Percentiles rank a stretch among this genome's conserved stretches.
phyloP scores from a whole-genome alignment of 2,797 vertebrate species.

The Pseudocheirus occidentalis region DNA sequence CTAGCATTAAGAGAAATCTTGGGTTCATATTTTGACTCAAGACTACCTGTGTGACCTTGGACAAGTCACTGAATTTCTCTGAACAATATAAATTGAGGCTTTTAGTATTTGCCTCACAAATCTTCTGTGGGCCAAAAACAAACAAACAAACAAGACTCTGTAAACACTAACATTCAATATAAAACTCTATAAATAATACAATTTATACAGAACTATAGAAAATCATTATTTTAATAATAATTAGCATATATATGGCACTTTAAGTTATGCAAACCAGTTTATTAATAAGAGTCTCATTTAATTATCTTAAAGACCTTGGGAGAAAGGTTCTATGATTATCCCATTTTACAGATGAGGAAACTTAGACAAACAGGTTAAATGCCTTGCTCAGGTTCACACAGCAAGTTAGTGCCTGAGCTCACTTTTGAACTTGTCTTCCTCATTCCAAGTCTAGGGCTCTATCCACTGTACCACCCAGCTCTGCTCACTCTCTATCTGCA shows the following conservation, averaged over 20 bases:
- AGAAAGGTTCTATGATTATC: neutral
- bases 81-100: neutral
- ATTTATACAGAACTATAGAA: too few species aligned
- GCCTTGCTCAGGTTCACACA: neutral
- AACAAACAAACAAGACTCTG: neutral
- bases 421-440: neutral
- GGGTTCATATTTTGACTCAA: neutral
- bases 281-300: neutral
- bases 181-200: neutral
- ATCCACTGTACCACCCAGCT: neutral
- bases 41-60: neutral
- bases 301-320: neutral
- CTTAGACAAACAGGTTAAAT: neutral
- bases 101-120: neutral
- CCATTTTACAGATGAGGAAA: neutral
- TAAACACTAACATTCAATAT: neutral
- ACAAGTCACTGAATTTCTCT: neutral
- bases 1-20: neutral
- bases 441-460: neutral
- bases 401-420: neutral
- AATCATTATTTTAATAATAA: neutral
- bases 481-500: neutral
- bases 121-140: neutral
- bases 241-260: neutral
- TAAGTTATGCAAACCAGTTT: neutral